phyloP scores from a whole-genome alignment of 2,888 invertebrate species.

The Villa cingulata region DNA sequence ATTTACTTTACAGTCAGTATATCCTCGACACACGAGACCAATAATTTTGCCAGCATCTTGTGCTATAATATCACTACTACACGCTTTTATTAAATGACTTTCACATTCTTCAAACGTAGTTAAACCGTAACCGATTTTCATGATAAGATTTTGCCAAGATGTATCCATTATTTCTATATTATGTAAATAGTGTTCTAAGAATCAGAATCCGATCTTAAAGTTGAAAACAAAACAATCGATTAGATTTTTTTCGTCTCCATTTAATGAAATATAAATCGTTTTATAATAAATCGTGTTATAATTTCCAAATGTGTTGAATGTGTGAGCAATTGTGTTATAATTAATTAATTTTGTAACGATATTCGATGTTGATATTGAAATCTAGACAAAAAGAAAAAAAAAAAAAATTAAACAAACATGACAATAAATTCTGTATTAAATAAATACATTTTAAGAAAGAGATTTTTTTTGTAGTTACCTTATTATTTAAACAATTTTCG shows the following conservation, averaged over 20 bases:
- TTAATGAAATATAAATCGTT: slow-evolving; percentile 67
- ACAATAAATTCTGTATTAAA: neutral
- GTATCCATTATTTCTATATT: slow-evolving; percentile 48
- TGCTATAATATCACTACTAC: slow-evolving; percentile 68
- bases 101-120: slow-evolving; percentile 82
- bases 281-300: too few relatives aligned
- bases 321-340: slow-evolving; percentile 72
- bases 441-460: neutral
- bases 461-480: slow-evolving; percentile 36
- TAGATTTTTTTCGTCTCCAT: slow-evolving; percentile 70
- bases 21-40: slow-evolving; percentile 75
- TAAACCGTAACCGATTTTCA: slow-evolving; percentile 80
- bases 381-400: slow-evolving; percentile 40
- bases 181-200: slow-evolving; percentile 56
- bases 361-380: slow-evolving; percentile 62
- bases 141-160: slow-evolving; percentile 73
- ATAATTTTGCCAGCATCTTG: slow-evolving; percentile 73
- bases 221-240: slow-evolving; percentile 71
- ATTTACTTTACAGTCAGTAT: slow-evolving; percentile 58
- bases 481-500: slow-evolving; percentile 68
- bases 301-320: slow-evolving; percentile 53
- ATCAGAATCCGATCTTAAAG: slow-evolving; percentile 14
- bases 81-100: slow-evolving; percentile 66
- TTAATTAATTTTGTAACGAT: slow-evolving; percentile 78
- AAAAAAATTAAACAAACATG: neutral